Base-by-base conservation (phyloP, 1,140 invertebrate genomes). In the Drosophila orosa region DNA sequence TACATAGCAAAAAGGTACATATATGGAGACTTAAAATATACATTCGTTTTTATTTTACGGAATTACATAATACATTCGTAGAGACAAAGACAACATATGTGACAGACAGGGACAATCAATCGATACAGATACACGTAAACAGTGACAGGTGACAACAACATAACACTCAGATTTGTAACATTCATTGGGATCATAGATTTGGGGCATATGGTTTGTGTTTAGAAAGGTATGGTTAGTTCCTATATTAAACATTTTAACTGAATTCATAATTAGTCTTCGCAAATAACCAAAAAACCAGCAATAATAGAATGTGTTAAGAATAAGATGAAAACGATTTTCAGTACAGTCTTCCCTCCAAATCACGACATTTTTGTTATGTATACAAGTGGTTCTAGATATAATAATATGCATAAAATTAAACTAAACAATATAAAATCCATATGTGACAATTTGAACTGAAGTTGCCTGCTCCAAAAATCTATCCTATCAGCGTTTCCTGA, bases 1-100 rank as follows among this genome's bases (percentile, higher is more conserved):
- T 80, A 85, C 45, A 80, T 80, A 80, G 66, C 76, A 80, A 84
- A 81, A 76, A 84, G 81, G 81, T 80, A 83, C 80, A 80, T 76
- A 76, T 71, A 84, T 50, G 61, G 48, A 83, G 57, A 81, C 74
- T 77, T 77, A 82, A 78, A 77, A 56, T 61, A 56, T 58, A 67
- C 29, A 35, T 42, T 48, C 44, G 9, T 55, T 39, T 22, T 52
- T 25, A 8, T 22, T 57, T 58, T 67, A 45, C 45, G 29, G 33
- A 66, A 47, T 42, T 62, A 60, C 31, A 33, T 35, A 62, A 78
- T 74, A 58, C n/a, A 17, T 47, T 56, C 56, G 45, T 40, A 50
- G 58, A 52, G 62, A 68, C 61, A 60, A 59, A 73, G 80, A 81
- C 54, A 82, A 82, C 74, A 81, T 58, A 77, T 77, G 47, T 35